Conservation (phyloP, 2,797 vertebrate species). For the Sebastes dallii region DNA sequence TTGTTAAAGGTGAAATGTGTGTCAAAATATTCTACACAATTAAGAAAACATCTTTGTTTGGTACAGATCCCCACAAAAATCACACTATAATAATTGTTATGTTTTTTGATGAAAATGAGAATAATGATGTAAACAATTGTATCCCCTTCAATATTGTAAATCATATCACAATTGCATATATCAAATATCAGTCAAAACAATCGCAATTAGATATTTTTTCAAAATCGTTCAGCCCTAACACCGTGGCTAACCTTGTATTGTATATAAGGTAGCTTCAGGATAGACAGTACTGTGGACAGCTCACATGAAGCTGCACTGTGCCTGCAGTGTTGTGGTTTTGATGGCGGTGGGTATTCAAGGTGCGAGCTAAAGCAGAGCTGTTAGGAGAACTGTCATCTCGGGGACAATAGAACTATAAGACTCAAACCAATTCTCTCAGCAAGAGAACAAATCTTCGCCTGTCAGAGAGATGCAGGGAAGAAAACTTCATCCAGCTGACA, state of each 20-base stretch:
- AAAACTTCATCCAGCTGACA: constrained; percentile 63
- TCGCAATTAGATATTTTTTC: no score
- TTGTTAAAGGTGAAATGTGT: no score
- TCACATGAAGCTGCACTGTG: constrained; percentile 20
- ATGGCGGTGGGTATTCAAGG: constrained; percentile 34
- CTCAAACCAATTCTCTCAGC: constrained; percentile 55
- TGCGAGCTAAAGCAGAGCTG: constrained; percentile 45
- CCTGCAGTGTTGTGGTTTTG: constrained; percentile 32
- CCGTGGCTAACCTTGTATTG: not conserved
- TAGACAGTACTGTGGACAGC: not conserved
- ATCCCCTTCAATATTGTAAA: no score
- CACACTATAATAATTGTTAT: no score
- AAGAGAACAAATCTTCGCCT: constrained; percentile 63
- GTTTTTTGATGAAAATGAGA: no score
- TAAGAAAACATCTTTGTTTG: no score
- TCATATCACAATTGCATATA: no score
- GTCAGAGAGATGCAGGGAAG: constrained; percentile 53
- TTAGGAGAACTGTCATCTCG: constrained; percentile 58
- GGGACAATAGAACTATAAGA: constrained; percentile 60
- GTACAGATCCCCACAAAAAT: no score
- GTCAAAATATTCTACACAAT: no score
- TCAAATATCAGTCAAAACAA: no score
- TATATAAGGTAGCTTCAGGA: not conserved
- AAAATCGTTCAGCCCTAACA: no score
- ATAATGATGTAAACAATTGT: no score